Conservation (phyloP, 2,797 vertebrate species). For the Alexandromys oeconomus region DNA sequence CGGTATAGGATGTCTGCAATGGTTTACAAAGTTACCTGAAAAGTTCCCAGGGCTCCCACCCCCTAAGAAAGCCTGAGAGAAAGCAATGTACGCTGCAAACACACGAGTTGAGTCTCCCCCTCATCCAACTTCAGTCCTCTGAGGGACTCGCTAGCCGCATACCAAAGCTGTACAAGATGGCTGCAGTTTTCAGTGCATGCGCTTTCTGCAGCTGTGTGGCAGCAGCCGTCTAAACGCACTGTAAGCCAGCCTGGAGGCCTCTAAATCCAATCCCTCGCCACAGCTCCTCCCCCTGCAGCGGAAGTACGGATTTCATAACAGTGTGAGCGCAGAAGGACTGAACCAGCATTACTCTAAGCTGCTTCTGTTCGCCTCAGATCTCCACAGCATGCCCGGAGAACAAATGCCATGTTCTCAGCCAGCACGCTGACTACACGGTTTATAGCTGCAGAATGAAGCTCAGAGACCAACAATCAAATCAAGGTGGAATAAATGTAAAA, state of each 20-base stretch:
- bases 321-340: neutral
- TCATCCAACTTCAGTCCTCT: slow-evolving; percentile 10
- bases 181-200: neutral
- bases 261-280: neutral
- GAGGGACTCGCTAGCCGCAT: neutral
- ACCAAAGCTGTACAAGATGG: neutral
- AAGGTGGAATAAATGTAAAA: neutral
- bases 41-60: neutral
- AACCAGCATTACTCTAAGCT: neutral
- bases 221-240: neutral
- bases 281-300: neutral
- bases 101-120: neutral
- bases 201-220: neutral
- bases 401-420: neutral
- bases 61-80: neutral
- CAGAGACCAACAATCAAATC: neutral
- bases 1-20: neutral
- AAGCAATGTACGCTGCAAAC: neutral
- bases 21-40: neutral
- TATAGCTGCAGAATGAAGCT: neutral
- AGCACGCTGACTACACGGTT: neutral
- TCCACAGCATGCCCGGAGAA: neutral
- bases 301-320: slow-evolving; percentile 5
- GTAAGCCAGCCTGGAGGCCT: neutral
- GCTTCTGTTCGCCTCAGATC: neutral